A percentile compares a stretch with the other conserved stretches of the same genome.
phyloP scores from a whole-genome alignment of 2,113 vertebrate genomes.

The Tylochromis polylepis region DNA sequence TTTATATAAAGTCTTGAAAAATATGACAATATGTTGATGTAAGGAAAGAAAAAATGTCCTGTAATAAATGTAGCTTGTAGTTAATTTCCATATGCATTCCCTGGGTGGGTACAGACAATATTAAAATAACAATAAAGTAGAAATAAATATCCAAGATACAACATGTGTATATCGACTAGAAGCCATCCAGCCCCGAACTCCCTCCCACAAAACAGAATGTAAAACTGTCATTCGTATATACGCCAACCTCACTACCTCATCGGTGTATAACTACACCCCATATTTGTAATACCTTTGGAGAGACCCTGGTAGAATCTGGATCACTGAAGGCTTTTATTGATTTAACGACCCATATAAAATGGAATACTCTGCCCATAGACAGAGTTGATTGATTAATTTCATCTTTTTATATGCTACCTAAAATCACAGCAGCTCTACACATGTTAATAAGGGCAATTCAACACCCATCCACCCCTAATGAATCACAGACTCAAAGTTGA shows the following conservation, averaged over 20 bases:
- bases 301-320: no score
- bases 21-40: not conserved
- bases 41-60: not conserved
- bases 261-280: accelerated
- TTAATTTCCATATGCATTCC: not conserved
- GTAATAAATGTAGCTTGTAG: not conserved
- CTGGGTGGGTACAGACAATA: not conserved
- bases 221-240: not conserved
- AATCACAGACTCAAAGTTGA: not conserved
- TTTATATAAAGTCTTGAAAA: accelerated
- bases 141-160: not conserved
- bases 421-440: not conserved
- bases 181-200: no score
- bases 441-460: not conserved
- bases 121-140: not conserved
- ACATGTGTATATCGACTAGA: no score
- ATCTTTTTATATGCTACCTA: not conserved
- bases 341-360: not conserved
- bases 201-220: no score
- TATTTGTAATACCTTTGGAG: not conserved
- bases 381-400: not conserved
- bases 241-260: not conserved
- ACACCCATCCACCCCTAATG: no score
- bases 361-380: not conserved
- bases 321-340: not conserved